These are phyloP conservation scores for Nemurella pictetii DNA, from an alignment of 2,888 invertebrate genomes.

Conservation along the genomic window DNA sequence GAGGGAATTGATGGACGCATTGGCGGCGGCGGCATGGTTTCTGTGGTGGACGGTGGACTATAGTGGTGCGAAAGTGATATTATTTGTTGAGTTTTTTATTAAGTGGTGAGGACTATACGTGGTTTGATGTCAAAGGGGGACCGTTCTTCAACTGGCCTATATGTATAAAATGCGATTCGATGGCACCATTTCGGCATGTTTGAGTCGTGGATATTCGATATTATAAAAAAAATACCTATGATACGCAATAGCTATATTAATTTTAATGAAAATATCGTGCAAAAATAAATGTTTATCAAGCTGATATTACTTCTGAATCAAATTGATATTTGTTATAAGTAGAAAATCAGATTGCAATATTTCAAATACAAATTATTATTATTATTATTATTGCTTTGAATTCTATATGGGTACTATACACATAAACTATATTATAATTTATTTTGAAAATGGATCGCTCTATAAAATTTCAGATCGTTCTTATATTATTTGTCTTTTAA, in stretches of 20 bases:
- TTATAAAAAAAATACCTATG: not conserved
- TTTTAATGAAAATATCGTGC: constrained; percentile 23
- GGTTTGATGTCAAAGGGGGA: not conserved
- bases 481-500: not conserved
- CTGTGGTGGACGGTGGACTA: not conserved
- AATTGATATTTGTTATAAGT: not conserved
- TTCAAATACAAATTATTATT: constrained; percentile 7
- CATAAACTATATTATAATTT: not conserved
- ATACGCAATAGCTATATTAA: constrained; percentile 19
- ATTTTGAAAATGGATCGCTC: not conserved
- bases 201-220: not conserved
- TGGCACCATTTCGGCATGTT: not conserved
- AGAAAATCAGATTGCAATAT: constrained; percentile 20
- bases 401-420: not conserved
- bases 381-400: constrained; percentile 18
- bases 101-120: not conserved
- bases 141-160: not conserved
- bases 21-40: no score
- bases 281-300: constrained; percentile 28
- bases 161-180: not conserved
- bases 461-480: not conserved
- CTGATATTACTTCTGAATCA: not conserved
- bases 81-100: not conserved
- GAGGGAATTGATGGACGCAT: no score
- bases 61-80: not conserved